Evolutionary conservation across 2,113 vertebrate species (phyloP).

Genomic region (Misgurnus mizolepis): DNA sequence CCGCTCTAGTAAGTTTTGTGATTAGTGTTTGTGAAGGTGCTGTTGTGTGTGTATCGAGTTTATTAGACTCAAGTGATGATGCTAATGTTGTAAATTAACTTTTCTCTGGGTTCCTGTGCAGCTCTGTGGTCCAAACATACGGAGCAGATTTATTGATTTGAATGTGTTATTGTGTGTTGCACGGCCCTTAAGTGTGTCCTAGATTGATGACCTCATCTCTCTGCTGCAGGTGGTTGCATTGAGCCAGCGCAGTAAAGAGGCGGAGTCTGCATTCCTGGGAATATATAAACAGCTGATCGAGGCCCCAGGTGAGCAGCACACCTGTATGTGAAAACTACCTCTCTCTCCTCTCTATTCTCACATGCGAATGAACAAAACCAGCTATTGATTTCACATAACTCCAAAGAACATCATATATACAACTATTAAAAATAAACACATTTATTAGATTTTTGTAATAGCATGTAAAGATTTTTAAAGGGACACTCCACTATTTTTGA

Average conservation of each 20-base stretch:
- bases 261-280: slow-evolving; percentile 93
- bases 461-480: no score
- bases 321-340: slow-evolving; percentile 43
- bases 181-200: slow-evolving; percentile 12
- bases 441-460: no score
- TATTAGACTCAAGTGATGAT: neutral
- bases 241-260: slow-evolving; percentile 95
- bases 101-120: neutral
- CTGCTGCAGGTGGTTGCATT: slow-evolving; percentile 91
- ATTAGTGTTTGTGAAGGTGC: no score
- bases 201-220: slow-evolving; percentile 37
- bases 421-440: neutral
- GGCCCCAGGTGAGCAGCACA: slow-evolving; percentile 90
- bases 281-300: slow-evolving; percentile 94
- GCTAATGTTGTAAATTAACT: slow-evolving; percentile 31
- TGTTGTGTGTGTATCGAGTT: no score
- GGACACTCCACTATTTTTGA: no score
- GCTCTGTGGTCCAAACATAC: neutral
- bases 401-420: neutral
- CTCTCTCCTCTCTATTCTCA: neutral
- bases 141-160: slow-evolving; percentile 28
- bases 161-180: slow-evolving; percentile 19
- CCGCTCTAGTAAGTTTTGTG: no score
- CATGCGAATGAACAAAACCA: neutral
- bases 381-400: neutral